Conservation (phyloP, 2,797 vertebrate species). For the Rhinella marina region DNA sequence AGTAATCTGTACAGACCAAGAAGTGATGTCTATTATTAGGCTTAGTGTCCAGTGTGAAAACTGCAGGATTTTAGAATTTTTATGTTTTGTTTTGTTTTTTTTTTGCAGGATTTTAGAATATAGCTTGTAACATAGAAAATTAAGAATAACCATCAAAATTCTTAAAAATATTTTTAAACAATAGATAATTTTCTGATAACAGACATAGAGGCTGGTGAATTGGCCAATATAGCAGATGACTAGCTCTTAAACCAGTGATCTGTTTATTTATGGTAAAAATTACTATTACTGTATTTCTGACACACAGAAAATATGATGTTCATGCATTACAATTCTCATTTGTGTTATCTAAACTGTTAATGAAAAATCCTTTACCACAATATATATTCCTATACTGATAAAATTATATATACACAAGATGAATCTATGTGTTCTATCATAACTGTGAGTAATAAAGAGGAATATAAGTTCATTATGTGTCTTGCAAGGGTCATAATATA, state of each 20-base stretch:
- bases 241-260: neutral
- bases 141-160: too few relatives aligned
- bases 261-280: neutral
- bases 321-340: neutral
- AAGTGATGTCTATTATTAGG: too few relatives aligned
- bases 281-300: neutral
- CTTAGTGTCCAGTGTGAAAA: too few relatives aligned
- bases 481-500: neutral
- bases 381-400: neutral
- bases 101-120: too few relatives aligned
- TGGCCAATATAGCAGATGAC: neutral
- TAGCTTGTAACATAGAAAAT: too few relatives aligned
- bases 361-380: too few relatives aligned
- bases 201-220: neutral
- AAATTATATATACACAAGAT: neutral
- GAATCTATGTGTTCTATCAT: neutral
- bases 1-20: too few relatives aligned
- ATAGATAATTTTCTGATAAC: too few relatives aligned
- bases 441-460: neutral
- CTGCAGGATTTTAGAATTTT: too few relatives aligned
- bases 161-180: too few relatives aligned
- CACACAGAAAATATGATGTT: neutral
- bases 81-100: too few relatives aligned
- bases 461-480: neutral
- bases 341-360: too few relatives aligned